Percentiles rank a stretch among this genome's conserved stretches.
Evolutionary conservation across 1,140 invertebrate species (phyloP).

Genomic region (Cotesia typhae): DNA sequence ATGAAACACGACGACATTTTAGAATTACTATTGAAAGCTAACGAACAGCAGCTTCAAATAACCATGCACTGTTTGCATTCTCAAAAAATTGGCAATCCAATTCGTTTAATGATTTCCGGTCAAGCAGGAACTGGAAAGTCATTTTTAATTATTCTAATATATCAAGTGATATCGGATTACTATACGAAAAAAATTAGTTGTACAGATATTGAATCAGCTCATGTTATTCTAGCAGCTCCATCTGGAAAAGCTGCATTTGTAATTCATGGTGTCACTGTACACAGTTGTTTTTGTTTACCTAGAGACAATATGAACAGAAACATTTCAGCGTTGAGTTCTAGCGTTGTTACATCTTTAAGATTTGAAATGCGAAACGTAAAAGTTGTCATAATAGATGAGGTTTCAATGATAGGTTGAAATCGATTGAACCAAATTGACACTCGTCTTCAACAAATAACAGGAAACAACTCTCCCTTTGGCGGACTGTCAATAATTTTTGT

Average conservation of each 20-base stretch:
- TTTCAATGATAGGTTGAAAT: no score
- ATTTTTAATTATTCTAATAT: constrained; percentile 38
- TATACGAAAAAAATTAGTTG: constrained; percentile 33
- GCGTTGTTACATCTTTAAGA: constrained; percentile 42
- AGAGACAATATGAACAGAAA: constrained; percentile 37
- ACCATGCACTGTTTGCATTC: constrained; percentile 19
- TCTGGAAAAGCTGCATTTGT: constrained; percentile 56
- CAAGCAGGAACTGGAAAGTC: constrained; percentile 44
- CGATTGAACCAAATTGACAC: constrained; percentile 39
- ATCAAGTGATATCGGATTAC: constrained; percentile 41
- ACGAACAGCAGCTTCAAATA: constrained; percentile 26
- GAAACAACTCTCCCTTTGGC: constrained; percentile 43
- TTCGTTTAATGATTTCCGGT: constrained; percentile 42
- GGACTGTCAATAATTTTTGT: constrained; percentile 44
- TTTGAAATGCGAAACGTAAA: constrained; percentile 38
- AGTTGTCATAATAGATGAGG: no score
- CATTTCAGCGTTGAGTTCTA: constrained; percentile 32
- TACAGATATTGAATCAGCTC: constrained; percentile 30
- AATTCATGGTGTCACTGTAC: constrained; percentile 52
- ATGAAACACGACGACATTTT: constrained; percentile 9
- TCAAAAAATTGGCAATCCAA: constrained; percentile 19
- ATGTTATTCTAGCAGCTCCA: constrained; percentile 48
- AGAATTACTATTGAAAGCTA: constrained; percentile 21
- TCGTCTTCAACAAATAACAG: constrained; percentile 51
- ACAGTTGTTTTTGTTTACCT: constrained; percentile 52